Evolutionary conservation across 2,888 invertebrate species (phyloP), one percentile per base, ranked within the genome.

Genomic region (Microchrysa polita): DNA sequence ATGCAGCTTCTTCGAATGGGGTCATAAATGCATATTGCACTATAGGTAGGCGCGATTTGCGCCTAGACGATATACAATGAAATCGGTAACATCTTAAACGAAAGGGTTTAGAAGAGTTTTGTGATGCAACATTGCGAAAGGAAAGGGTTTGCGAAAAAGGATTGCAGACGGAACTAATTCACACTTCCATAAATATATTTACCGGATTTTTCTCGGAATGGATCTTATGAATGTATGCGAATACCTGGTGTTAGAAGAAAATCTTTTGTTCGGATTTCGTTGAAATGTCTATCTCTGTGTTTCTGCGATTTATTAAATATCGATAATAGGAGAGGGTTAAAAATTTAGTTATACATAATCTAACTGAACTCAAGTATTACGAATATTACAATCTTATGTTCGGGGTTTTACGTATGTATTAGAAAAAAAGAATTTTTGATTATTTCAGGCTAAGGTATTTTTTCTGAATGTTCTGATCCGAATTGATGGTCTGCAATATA

Each of bases 161-260:
- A 4, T 48, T 10, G 27, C 48, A 48, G 16, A n/a, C 12, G 16
- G 12, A n/a, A 48, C 48, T 10, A 48, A 48, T 48, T 48, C 48
- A 48, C 48, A 48, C 48, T 48, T 48, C 48, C 12, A 48, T 48
- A 48, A 48, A 48, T 48, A 48, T 48, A 34, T 34, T n/a, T 42
- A 12, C 12, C 12, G 42, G 48, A n/a, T 2, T n/a, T 48, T 48
- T 10, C 48, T n/a, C 4, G 16, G 48, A 48, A 48, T n/a, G 48
- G 16, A n/a, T n/a, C 10, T 48, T 48, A n/a, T 48, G 48, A 10
- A 48, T 10, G 12, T 48, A n/a, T 48, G 48, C 48, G 48, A 48
- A 48, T 48, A 48, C 48, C 48, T 48, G 48, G 27, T 34, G 27
- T 34, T 34, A 34, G 27, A 5, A 34, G 27, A 34, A 34, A 34